Evolutionary conservation across 2,888 invertebrate species (phyloP).

Genomic region (Phrixothrix hirtus): DNA sequence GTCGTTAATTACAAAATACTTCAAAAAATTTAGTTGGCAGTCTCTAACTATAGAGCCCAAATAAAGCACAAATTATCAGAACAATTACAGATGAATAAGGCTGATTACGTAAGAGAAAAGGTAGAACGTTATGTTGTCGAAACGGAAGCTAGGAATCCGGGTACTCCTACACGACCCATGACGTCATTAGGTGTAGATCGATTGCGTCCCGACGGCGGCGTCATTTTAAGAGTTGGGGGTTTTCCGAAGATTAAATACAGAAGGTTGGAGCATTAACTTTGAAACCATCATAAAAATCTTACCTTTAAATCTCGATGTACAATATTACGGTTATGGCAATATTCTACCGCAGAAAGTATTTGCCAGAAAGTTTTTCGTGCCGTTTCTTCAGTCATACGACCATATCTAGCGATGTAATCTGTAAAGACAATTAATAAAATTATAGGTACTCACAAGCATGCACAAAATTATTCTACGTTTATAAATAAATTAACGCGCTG

Average conservation of each 20-base stretch:
- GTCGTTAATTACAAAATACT: too few species aligned
- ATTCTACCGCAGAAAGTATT: slow-evolving; percentile 94
- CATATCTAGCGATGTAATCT: slow-evolving; percentile 92
- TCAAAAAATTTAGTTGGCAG: too few species aligned
- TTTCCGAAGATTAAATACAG: slow-evolving; percentile 14
- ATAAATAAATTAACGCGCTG: too few species aligned
- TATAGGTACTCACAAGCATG: neutral
- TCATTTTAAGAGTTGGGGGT: slow-evolving; percentile 25
- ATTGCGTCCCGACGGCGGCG: slow-evolving; percentile 42
- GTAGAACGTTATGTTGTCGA: slow-evolving; percentile 17
- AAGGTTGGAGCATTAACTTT: slow-evolving; percentile 13
- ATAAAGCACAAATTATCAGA: too few species aligned
- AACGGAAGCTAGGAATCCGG: slow-evolving; percentile 24
- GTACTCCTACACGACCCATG: slow-evolving; percentile 33
- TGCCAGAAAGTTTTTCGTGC: slow-evolving; percentile 95
- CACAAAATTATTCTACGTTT: too few species aligned
- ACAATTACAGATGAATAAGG: neutral
- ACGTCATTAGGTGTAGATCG: slow-evolving; percentile 43
- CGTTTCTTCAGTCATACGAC: slow-evolving; percentile 91
- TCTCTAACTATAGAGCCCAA: too few species aligned
- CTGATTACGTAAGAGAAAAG: slow-evolving; percentile 9
- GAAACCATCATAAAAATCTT: slow-evolving; percentile 34
- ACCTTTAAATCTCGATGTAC: slow-evolving; percentile 97
- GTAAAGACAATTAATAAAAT: slow-evolving; percentile 38
- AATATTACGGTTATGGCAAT: slow-evolving; percentile 90